These are phyloP conservation scores for Aphaenogaster ashmeadi DNA, from an alignment of 1,140 invertebrate genomes.

Conservation along the genomic window DNA sequence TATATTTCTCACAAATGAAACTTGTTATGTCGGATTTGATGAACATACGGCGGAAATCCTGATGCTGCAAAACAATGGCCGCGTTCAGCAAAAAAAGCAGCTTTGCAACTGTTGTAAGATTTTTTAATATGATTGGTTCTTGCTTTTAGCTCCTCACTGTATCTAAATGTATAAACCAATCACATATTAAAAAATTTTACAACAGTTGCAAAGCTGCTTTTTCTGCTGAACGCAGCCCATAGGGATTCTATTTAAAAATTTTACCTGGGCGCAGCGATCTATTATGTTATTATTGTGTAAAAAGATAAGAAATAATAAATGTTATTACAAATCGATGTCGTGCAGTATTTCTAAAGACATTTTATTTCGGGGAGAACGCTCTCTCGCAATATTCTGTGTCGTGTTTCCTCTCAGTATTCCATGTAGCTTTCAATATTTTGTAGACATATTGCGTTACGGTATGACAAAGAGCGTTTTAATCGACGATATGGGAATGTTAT, in stretches of 20 bases:
- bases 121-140: no score
- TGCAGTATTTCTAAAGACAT: not conserved
- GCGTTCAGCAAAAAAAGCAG: no score
- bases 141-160: no score
- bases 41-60: no score
- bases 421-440: not conserved
- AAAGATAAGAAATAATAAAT: not conserved
- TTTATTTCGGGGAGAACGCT: not conserved
- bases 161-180: no score
- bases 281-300: not conserved
- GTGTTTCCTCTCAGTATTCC: no score
- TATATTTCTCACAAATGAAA: not conserved
- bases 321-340: not conserved
- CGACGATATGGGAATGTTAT: slow-evolving; percentile 3
- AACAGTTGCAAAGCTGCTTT: no score
- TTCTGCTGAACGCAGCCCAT: no score
- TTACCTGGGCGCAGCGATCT: not conserved
- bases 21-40: not conserved
- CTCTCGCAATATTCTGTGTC: not conserved
- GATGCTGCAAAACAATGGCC: not conserved
- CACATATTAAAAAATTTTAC: no score
- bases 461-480: slow-evolving; percentile 9
- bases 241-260: not conserved
- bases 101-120: no score
- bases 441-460: not conserved